Evolutionary conservation across 2,113 vertebrate genomes (phyloP), one percentile per base, ranked within the genome.

Genomic region (Engystomops pustulosus): DNA sequence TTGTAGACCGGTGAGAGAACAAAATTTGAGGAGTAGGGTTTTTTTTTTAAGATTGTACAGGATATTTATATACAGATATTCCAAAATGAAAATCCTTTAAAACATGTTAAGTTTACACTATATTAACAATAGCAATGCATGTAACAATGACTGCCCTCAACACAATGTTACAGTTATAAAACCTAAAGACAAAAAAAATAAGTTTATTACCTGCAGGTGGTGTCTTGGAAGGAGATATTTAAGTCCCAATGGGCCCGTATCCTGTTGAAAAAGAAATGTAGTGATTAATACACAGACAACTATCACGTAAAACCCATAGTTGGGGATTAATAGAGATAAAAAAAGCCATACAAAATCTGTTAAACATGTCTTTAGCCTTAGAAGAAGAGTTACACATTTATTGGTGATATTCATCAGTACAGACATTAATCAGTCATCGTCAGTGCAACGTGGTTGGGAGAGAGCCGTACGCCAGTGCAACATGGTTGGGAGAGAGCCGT

Each of bases 171-270:
- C 23, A 60, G 10, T 65, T 18, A 0, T 17, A n/a, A 8, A 30
- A 65, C 0, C 25, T 30, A 32, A n/a, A 2, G 4, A 32, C 14
- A 34, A 2, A 86, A 2, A 89, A 86, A 88, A 85, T 85, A 72
- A 38, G 55, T n/a, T 2, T 2, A 1, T 55, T 94, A 95, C 94
- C 93, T 95, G 93, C 93, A 95, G 55, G 94, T 92, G 62, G 90
- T 92, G 91, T 94, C 94, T 89, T 92, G 90, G 90, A 95, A 95
- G 88, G 94, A 94, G 91, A 95, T 95, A 91, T 95, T 95, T 85
- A 95, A 89, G 55, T 95, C 93, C 94, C 94, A 95, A 86, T 94
- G 93, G 62, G 93, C 93, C 87, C 94, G 94, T 85, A 94, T 91
- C 89, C 94, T 95, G 90, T 7, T 23, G 81, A 80, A 88, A 81